These are phyloP conservation scores for Urophycis tenuis DNA, from an alignment of 2,797 vertebrate genomes.

Conservation along the genomic window DNA sequence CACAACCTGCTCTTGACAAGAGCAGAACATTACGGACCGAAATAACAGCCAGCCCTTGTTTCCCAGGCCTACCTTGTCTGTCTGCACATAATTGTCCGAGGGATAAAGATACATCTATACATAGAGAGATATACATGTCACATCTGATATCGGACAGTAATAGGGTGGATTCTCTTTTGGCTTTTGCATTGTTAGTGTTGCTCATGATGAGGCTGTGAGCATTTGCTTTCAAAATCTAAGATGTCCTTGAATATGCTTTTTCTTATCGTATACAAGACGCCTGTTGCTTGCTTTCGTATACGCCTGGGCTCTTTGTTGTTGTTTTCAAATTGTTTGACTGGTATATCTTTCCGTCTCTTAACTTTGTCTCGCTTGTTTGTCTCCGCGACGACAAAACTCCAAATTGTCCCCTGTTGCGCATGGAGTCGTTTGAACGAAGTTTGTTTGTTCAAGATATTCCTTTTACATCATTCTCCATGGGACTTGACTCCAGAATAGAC, in stretches of 20 bases:
- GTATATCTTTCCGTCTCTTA: background rate
- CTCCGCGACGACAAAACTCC: background rate
- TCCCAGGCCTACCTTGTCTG: background rate
- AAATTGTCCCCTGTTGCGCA: conserved; percentile 3
- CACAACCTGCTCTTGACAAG: background rate
- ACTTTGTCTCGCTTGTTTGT: background rate
- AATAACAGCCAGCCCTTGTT: background rate
- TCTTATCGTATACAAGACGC: background rate
- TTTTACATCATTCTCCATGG: conserved; percentile 32
- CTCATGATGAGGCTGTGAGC: background rate
- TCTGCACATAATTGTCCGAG: background rate
- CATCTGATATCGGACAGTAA: background rate
- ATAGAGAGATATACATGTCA: background rate
- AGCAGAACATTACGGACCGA: background rate
- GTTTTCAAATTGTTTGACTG: background rate
- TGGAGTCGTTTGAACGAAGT: conserved; percentile 35
- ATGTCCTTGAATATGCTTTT: background rate
- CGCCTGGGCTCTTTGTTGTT: background rate
- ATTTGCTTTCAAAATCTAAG: background rate
- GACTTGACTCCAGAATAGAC: conserved; percentile 12
- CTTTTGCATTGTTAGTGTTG: background rate
- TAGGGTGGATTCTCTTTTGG: background rate
- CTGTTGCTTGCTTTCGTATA: background rate
- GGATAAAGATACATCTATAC: background rate
- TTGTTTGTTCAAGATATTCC: conserved; percentile 39